Base-by-base conservation (phyloP, 2,113 vertebrate genomes). In the Oncorhynchus kisutch region DNA sequence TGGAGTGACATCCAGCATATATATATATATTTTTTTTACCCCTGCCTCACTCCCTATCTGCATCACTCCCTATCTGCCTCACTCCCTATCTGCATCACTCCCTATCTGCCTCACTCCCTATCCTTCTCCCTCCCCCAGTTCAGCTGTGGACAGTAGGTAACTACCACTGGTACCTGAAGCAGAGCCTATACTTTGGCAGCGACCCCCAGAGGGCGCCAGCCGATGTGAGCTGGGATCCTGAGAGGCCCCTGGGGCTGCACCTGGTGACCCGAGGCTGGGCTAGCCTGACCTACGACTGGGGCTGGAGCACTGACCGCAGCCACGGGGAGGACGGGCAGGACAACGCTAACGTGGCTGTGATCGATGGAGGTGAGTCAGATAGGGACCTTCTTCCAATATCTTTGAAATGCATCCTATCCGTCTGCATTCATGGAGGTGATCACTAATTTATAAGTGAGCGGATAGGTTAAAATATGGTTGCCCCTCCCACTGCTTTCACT, bases 131-230 rank as follows among this genome's bases (percentile, higher is more conserved):
- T 18, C 27, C 39, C 88, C 0, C 81, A 99, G 98, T 99, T 90
- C 97, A 99, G 87, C 91, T 99, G 60, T 99, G 98, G 98, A 94
- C 92, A 0, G 92, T 95, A 59, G 95, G 94, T 1, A 99, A 99
- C 92, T 98, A 97, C 81, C 97, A 98, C 91, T 99, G 97, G 97
- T 99, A 99, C 76, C 93, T 99, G 84, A 99, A 99, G 78, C 98
- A 99, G 87, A 97, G 92, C 65, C 91, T 99, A 1, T 88, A 93
- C 87, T 98, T 98, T 4, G 91, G 94, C 59, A 78, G 64, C 65
- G 84, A 91, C 76, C 86, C 89, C 27, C 85, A 84, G 14, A 91
- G 85, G 77, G 91, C 72, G 31, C 91, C 97, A 0, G 94, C 92
- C n/a, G 95, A 94, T 0, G 81, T 98, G 78, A 86, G 86, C 2